A percentile compares a stretch with the other conserved stretches of the same genome.
phyloP scores from a whole-genome alignment of 2,797 vertebrate genomes.

The Esox lucius region DNA sequence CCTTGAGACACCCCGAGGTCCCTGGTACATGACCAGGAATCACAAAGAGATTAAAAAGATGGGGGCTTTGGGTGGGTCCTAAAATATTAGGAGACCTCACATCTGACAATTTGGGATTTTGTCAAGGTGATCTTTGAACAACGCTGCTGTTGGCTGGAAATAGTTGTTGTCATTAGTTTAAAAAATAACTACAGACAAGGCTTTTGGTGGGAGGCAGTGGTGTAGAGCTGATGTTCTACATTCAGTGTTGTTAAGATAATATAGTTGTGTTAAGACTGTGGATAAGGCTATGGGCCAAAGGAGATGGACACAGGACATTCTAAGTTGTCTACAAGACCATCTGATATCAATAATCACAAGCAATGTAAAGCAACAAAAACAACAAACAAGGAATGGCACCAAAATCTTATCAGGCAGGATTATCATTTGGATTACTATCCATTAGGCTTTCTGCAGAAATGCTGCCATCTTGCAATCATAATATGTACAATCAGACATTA shows the following conservation, averaged over 20 bases:
- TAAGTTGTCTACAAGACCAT: neutral
- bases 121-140: slow-evolving; percentile 22
- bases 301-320: neutral
- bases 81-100: slow-evolving; percentile 13
- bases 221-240: neutral
- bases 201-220: neutral
- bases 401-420: neutral
- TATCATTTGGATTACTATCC: neutral
- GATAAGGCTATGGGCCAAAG: neutral
- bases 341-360: neutral
- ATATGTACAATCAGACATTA: neutral
- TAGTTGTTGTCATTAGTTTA: slow-evolving; percentile 6
- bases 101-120: slow-evolving; percentile 2
- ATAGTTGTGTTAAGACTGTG: neutral
- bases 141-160: slow-evolving; percentile 9
- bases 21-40: too few relatives aligned
- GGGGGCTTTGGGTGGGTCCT: neutral
- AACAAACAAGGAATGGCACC: neutral
- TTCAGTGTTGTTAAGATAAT: neutral
- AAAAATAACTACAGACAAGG: neutral
- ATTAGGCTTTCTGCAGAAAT: neutral
- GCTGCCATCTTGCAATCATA: neutral
- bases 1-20: too few relatives aligned
- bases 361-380: neutral
- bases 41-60: slow-evolving; percentile 17